phyloP scores from a whole-genome alignment of 1,140 invertebrate species.

The Frieseomelitta varia region DNA sequence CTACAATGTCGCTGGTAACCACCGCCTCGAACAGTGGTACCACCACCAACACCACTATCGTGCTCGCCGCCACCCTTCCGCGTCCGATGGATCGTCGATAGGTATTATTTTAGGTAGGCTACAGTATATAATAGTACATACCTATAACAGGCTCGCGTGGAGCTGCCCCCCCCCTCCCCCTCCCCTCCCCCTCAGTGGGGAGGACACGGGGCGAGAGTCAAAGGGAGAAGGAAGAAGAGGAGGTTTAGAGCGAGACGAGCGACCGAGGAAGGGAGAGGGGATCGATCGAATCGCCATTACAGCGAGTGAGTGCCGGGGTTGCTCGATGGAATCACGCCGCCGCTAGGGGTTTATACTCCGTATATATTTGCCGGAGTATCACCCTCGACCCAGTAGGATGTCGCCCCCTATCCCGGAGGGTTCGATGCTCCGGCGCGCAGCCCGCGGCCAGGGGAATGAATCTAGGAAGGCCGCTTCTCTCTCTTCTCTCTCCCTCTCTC shows the following conservation, averaged over 20 bases:
- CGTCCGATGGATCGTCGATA: constrained; percentile 68
- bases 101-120: constrained; percentile 73
- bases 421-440: constrained; percentile 64
- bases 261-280: constrained; percentile 42
- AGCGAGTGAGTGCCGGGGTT: constrained; percentile 73
- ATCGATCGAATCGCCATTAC: constrained; percentile 81
- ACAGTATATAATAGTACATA: constrained; percentile 65
- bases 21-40: constrained; percentile 37
- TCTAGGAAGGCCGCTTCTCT: constrained; percentile 54
- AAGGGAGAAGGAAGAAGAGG: constrained; percentile 34
- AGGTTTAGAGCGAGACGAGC: constrained; percentile 19
- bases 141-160: constrained; percentile 64
- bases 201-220: constrained; percentile 16
- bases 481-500: constrained; percentile 6
- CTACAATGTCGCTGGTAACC: constrained; percentile 57
- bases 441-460: constrained; percentile 27
- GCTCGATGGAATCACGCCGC: constrained; percentile 80
- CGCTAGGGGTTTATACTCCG: constrained; percentile 78
- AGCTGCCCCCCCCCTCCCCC: constrained; percentile 43
- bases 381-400: constrained; percentile 73
- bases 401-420: constrained; percentile 59
- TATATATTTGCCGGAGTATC: constrained; percentile 78
- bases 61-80: constrained; percentile 29
- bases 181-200: not conserved
- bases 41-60: not conserved